These are phyloP conservation scores for Morpho achilles DNA, from an alignment of 2,888 invertebrate genomes.

Conservation along the genomic window DNA sequence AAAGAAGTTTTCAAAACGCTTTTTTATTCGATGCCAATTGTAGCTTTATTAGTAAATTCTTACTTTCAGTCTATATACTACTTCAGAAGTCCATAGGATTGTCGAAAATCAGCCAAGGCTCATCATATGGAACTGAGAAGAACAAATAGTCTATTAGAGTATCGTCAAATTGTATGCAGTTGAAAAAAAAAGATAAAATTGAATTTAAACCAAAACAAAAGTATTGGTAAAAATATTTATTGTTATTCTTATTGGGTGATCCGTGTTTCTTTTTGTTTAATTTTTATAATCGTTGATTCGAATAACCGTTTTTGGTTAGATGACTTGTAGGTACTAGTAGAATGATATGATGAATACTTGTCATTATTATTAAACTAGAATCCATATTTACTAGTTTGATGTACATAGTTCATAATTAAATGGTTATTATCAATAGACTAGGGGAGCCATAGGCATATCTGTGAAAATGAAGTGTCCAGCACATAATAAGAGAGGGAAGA, in stretches of 20 bases:
- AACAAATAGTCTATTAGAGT: conserved; percentile 51
- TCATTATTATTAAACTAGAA: not conserved
- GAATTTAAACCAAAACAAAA: not conserved
- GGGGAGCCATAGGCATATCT: too few relatives aligned
- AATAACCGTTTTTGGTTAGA: not conserved
- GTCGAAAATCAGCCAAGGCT: conserved; percentile 91
- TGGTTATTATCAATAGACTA: too few relatives aligned
- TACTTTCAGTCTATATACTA: conserved; percentile 85
- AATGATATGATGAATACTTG: not conserved
- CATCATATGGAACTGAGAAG: conserved; percentile 86
- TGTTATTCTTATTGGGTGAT: not conserved
- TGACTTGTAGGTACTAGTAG: conserved; percentile 1
- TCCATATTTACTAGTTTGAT: not conserved
- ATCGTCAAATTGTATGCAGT: conserved; percentile 31
- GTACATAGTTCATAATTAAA: not conserved
- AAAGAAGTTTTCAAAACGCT: too few relatives aligned
- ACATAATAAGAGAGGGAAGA: too few relatives aligned
- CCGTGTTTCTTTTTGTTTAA: too few relatives aligned
- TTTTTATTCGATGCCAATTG: too few relatives aligned
- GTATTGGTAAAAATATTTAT: conserved; percentile 5
- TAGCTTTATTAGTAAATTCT: conserved; percentile 6
- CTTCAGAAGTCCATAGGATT: conserved; percentile 89
- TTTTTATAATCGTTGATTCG: not conserved
- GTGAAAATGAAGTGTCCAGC: too few relatives aligned
- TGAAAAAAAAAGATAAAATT: conserved; percentile 6